A percentile compares a stretch with the other conserved stretches of the same genome.
phyloP scores from a whole-genome alignment of 2,113 vertebrate species.

The Notarius quadriscutis region DNA sequence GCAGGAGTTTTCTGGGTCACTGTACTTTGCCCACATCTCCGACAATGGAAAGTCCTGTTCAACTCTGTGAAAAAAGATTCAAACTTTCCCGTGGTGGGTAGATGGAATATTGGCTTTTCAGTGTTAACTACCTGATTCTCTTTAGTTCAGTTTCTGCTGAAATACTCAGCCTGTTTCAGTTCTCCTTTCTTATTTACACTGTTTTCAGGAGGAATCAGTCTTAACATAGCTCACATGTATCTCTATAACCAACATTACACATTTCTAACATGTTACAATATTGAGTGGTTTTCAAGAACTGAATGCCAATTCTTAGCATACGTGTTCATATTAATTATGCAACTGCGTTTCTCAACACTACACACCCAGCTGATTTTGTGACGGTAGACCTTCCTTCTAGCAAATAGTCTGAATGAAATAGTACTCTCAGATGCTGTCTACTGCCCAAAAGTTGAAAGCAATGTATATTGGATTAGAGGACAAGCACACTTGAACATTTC shows the following conservation, averaged over 20 bases:
- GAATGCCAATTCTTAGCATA: not conserved
- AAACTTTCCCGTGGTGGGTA: constrained; percentile 19
- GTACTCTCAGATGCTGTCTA: not conserved
- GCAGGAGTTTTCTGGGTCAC: not conserved
- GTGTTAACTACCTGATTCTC: constrained; percentile 10
- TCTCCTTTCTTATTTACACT: not conserved
- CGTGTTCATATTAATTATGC: not conserved
- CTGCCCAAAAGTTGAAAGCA: not conserved
- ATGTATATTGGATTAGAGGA: not conserved
- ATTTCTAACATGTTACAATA: not conserved
- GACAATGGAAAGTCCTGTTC: not conserved
- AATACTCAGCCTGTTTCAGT: constrained; percentile 5
- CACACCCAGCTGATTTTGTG: not conserved
- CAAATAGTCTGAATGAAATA: not conserved
- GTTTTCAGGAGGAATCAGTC: not conserved
- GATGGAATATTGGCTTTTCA: not conserved
- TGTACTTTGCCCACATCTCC: not conserved
- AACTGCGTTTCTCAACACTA: not conserved
- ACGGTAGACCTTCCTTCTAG: not conserved
- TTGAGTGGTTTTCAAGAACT: not conserved
- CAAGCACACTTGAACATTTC: not conserved
- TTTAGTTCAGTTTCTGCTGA: constrained; percentile 21
- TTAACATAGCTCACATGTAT: not conserved
- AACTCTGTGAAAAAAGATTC: not conserved
- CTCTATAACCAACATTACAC: not conserved